Conservation (phyloP, 1,140 invertebrate genomes). For the Dendrolimus punctatus region DNA sequence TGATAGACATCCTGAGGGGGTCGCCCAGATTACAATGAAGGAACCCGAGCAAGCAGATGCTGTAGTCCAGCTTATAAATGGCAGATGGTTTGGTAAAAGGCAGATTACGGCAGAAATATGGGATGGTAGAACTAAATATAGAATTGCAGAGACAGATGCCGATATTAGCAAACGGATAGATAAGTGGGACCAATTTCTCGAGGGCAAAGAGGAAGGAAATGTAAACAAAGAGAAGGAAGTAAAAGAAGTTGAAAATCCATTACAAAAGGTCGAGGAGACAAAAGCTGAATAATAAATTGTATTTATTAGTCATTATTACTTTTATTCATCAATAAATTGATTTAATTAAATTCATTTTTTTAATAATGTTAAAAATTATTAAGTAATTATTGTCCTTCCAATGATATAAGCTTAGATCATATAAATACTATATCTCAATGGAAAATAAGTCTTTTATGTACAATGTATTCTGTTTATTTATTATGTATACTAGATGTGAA, state of each 20-base stretch:
- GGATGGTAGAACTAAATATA: conserved; percentile 97
- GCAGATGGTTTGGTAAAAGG: conserved; percentile 92
- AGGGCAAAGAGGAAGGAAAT: conserved; percentile 27
- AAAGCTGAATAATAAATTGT: background rate
- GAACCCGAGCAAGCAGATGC: conserved; percentile 92
- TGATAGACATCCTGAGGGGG: conserved; percentile 95
- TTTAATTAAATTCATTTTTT: too few species aligned
- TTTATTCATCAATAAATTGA: background rate
- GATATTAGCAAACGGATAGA: conserved; percentile 86
- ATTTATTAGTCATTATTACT: background rate
- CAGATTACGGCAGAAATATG: conserved; percentile 90
- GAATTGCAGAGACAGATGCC: conserved; percentile 91
- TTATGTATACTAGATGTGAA: too few species aligned
- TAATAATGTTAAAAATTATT: too few species aligned
- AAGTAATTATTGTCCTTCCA: too few species aligned
- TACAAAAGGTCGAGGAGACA: conserved; percentile 1
- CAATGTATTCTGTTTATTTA: background rate
- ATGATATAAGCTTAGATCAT: too few species aligned
- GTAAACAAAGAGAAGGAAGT: conserved; percentile 11
- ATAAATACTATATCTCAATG: too few species aligned
- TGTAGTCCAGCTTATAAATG: conserved; percentile 91
- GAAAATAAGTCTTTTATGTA: background rate
- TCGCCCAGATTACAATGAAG: conserved; percentile 93
- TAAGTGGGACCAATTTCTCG: conserved; percentile 91
- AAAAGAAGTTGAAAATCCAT: conserved; percentile 7